Evolutionary conservation across 2,797 vertebrate species (phyloP), one percentile per base, ranked within the genome.

Genomic region (Cuculus canorus): DNA sequence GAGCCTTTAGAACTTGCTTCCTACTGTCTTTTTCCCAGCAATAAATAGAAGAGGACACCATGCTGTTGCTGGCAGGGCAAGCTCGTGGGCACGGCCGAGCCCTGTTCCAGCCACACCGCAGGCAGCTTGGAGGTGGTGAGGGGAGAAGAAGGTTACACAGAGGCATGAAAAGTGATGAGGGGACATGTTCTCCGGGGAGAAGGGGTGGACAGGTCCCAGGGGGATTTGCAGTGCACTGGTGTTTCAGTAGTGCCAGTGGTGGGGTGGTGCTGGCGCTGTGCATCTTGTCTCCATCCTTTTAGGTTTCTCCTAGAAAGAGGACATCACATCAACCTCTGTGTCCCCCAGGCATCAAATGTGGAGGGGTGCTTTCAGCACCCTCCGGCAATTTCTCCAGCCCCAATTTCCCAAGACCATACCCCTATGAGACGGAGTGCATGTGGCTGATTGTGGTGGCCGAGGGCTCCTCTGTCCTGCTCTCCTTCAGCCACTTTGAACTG

Each of bases 361-460:
- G 99, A 13, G 99, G 99, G 16, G 98, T 99, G 85, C 98, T 99
- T n/a, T 99, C 99, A 1, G 98, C 99, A 37, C 97, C 98, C 23
- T 98, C 98, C 0, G 99, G 99, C 48, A 99, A 99, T 88, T 98
- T 99, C 95, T 99, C 99, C 95, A 99, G 99, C 92, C 99, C 99
- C 53, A 99, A 99, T 98, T 99, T 99, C 97, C 99, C 99, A 0
- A 98, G 98, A 50, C 96, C 95, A 23, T 99, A 99, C 90, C 99
- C 99, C 11, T 99, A 99, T n/a, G 98, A 99, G 97, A 99, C 98
- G 0, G 98, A 99, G 90, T 99, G 99, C 87, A 98, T 93, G 13
- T 99, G 99, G 99, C 98, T 99, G 41, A 99, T 99, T 0, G 99
- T 99, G 94, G 99, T 99, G 95, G 98, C 99, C 2, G 99, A 99